Percentiles rank a stretch among this genome's conserved stretches.
These are phyloP conservation scores for Loxodonta africana DNA, from an alignment of 2,113 vertebrate species.

Conservation along the genomic window DNA sequence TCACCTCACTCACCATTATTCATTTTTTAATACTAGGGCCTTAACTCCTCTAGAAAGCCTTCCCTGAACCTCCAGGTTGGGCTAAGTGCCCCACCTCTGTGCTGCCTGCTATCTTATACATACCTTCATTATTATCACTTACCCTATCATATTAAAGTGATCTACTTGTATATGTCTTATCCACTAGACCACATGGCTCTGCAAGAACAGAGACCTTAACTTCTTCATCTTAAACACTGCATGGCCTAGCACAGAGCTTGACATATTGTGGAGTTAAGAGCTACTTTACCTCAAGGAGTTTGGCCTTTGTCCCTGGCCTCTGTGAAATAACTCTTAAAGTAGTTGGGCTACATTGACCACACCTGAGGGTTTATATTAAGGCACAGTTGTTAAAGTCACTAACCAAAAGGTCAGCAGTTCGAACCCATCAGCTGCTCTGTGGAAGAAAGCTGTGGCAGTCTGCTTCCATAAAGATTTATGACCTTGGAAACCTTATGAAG, in stretches of 20 bases:
- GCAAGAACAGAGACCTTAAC: not conserved
- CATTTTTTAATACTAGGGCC: not conserved
- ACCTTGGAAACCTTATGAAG: too few relatives aligned
- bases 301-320: not conserved
- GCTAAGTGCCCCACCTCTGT: not conserved
- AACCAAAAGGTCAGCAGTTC: too few relatives aligned
- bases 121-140: not conserved
- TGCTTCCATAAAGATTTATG: too few relatives aligned
- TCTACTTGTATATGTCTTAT: not conserved
- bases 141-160: not conserved
- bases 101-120: not conserved
- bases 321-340: too few relatives aligned
- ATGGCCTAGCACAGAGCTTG: not conserved
- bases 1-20: not conserved
- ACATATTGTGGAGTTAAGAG: not conserved
- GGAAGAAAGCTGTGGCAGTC: too few relatives aligned
- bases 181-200: not conserved
- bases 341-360: too few relatives aligned
- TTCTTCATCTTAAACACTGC: not conserved
- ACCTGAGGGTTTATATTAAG: too few relatives aligned
- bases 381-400: too few relatives aligned
- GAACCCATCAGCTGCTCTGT: too few relatives aligned
- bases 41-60: not conserved
- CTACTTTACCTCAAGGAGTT: too few relatives aligned
- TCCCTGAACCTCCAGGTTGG: not conserved